A percentile compares a stretch with the other conserved stretches of the same genome.
Conservation (phyloP, 2,888 invertebrate species). For the Drosophila rellima region DNA sequence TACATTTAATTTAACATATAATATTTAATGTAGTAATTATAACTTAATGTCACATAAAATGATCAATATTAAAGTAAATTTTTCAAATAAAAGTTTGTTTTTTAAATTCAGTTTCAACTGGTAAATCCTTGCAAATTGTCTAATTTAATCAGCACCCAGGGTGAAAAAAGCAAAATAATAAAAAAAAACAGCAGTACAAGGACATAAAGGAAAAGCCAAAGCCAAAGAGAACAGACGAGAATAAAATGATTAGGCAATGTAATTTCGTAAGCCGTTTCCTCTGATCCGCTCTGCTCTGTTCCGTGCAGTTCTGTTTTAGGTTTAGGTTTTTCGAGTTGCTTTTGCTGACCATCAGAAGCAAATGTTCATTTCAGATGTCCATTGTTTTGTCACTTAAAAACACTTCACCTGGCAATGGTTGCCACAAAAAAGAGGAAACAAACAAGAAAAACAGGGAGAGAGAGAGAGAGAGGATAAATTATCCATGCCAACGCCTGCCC, state of each 20-base stretch:
- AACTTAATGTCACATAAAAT: neutral
- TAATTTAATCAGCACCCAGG: slow-evolving; percentile 16
- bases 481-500: slow-evolving; percentile 38
- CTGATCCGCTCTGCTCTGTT: neutral
- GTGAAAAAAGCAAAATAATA: neutral
- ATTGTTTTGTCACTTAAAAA: slow-evolving; percentile 66
- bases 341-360: slow-evolving; percentile 18
- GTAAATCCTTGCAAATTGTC: slow-evolving; percentile 11
- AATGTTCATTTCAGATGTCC: slow-evolving; percentile 53
- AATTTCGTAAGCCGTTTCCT: slow-evolving; percentile 31
- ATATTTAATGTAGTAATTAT: neutral
- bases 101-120: neutral
- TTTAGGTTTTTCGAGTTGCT: slow-evolving; percentile 10
- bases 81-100: neutral
- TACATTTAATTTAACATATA: neutral
- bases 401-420: slow-evolving; percentile 35
- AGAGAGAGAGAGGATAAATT: slow-evolving; percentile 4
- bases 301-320: slow-evolving; percentile 8
- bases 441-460: neutral
- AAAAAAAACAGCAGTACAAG: neutral
- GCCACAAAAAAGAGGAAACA: neutral
- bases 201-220: neutral
- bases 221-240: neutral
- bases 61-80: neutral
- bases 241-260: slow-evolving; percentile 47